Conservation (phyloP, 2,888 invertebrate genomes). For the Gerosis bhagava region DNA sequence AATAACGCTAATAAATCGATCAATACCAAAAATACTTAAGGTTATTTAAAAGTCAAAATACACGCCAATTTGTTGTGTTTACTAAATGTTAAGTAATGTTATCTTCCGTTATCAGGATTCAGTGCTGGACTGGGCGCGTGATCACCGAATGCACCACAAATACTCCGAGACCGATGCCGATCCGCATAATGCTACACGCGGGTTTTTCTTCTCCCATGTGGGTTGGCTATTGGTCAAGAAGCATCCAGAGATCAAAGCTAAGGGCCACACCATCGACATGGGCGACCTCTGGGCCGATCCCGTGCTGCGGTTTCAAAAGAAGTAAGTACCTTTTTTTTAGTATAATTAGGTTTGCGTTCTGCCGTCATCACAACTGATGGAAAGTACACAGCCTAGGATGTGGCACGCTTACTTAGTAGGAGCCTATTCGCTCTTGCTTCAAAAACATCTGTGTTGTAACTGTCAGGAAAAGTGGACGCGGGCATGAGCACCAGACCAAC, state of each 20-base stretch:
- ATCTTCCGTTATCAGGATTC: slow-evolving; percentile 82
- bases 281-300: slow-evolving; percentile 92
- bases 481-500: no score
- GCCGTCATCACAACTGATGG: no score
- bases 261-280: slow-evolving; percentile 93
- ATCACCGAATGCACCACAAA: slow-evolving; percentile 95
- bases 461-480: no score
- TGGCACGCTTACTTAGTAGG: no score
- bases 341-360: no score
- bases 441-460: no score
- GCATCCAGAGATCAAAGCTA: slow-evolving; percentile 94
- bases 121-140: slow-evolving; percentile 90
- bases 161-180: slow-evolving; percentile 97
- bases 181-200: slow-evolving; percentile 95
- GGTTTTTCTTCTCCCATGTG: slow-evolving; percentile 97
- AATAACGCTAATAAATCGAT: no score
- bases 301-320: slow-evolving; percentile 92
- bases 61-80: background rate
- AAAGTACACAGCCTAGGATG: no score
- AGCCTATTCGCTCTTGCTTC: no score
- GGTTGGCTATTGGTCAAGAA: slow-evolving; percentile 96
- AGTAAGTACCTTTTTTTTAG: no score
- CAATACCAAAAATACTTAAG: no score
- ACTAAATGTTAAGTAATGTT: background rate
- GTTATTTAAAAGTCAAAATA: no score